Conservation (phyloP, 30 jellyfish, hydroid and myxozoan genomes). For the Turritopsis dohrnii region DNA sequence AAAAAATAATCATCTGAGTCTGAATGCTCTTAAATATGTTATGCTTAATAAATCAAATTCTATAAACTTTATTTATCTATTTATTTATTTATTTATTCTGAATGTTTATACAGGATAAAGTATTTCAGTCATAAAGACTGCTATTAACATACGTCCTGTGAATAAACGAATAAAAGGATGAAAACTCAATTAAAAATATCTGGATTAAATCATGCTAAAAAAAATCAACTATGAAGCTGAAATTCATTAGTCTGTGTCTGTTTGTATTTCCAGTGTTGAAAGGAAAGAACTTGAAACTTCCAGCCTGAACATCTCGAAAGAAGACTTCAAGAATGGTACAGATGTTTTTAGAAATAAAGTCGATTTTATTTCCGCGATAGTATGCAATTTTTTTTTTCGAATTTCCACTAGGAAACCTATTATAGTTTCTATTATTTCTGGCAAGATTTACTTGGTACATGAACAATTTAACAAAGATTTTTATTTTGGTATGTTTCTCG, state of each 20-base stretch:
- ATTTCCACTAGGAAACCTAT: neutral
- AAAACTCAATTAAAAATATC: neutral
- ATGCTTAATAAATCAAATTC: too few species aligned
- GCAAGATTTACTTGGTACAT: neutral
- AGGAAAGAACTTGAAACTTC: slow-evolving; percentile 84
- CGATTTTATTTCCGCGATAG: neutral
- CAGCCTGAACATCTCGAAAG: slow-evolving; percentile 47
- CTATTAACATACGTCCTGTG: too few species aligned
- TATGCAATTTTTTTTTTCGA: neutral
- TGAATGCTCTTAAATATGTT: too few species aligned
- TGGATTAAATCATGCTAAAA: neutral
- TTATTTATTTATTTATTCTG: too few species aligned
- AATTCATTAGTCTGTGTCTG: neutral
- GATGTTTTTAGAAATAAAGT: neutral
- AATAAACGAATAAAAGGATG: too few species aligned
- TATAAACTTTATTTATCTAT: too few species aligned
- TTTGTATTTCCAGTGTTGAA: slow-evolving; percentile 70
- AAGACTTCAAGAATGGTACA: neutral
- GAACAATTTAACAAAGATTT: neutral
- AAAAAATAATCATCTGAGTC: too few species aligned
- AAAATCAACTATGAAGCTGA: neutral
- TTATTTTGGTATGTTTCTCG: neutral
- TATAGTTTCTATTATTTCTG: neutral
- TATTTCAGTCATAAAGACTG: too few species aligned
- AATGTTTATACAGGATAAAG: too few species aligned